phyloP scores from a whole-genome alignment of 2,888 invertebrate species.

The Bruchidius siliquastri region DNA sequence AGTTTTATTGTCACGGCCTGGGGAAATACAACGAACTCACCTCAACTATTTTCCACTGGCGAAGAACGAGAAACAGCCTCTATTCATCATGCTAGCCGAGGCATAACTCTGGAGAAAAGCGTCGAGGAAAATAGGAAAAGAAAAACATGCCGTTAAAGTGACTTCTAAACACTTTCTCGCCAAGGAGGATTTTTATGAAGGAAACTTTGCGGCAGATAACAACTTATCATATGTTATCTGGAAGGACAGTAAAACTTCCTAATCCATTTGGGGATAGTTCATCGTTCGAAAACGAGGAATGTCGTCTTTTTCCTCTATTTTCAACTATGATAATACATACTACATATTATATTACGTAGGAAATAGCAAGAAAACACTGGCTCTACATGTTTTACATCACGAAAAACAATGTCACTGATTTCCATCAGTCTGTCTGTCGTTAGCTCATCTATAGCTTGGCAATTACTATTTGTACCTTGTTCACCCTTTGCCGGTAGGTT shows the following conservation, averaged over 20 bases:
- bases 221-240: constrained; percentile 13
- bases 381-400: too few relatives aligned
- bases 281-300: neutral
- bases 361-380: too few relatives aligned
- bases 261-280: constrained; percentile 13
- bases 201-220: constrained; percentile 16
- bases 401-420: too few relatives aligned
- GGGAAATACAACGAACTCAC: neutral
- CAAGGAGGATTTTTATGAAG: constrained; percentile 5
- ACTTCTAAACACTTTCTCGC: constrained; percentile 5
- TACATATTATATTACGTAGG: too few relatives aligned
- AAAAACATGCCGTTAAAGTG: neutral
- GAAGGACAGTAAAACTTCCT: constrained; percentile 13
- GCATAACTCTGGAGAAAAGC: neutral
- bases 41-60: neutral
- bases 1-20: neutral
- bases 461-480: too few relatives aligned
- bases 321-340: too few relatives aligned
- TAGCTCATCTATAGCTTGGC: too few relatives aligned
- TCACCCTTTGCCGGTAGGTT: too few relatives aligned
- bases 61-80: neutral
- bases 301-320: too few relatives aligned
- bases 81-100: neutral
- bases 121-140: neutral
- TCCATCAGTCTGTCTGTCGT: too few relatives aligned